Evolutionary conservation across 2,888 invertebrate genomes (phyloP), one percentile per base, ranked within the genome.

Genomic region (Megalurothrips usitatus): DNA sequence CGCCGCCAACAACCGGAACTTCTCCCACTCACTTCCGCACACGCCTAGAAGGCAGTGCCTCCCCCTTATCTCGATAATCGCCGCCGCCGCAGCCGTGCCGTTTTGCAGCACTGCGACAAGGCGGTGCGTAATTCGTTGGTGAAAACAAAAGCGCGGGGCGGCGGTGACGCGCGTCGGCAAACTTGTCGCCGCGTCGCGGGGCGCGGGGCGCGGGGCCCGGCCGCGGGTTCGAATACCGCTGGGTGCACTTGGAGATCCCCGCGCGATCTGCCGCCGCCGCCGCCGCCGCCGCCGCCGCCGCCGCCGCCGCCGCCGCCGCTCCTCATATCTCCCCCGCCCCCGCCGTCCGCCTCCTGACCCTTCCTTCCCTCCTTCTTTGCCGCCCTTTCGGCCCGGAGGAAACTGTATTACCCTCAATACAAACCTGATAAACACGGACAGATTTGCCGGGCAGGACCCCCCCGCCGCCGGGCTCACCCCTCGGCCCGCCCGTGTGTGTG

Each of bases 351-450:
- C 9, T 17, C 17, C 58, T 58, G 19, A 19, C 58, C 17, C 14
- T 14, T n/a, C n/a, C 17, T 6, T 58, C 58, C 17, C 58, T 58
- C 58, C 9, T 8, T 17, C 52, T 52, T 17, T 2, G 34, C 34
- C 34, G 34, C 34, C 34, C 34, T 43, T 43, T 43, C 34, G 10
- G 52, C 6, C n/a, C n/a, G 52, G 10, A 52, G 52, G 14, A 52
- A 17, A 52, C 19, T 52, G 52, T 19, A 19, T 19, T 52, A 12
- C 52, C 52, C 52, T 52, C 34, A 43, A 68, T 68, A 68, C 68
- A 68, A 68, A 68, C 68, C n/a, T 68, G 68, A 68, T 68, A 68
- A 68, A 68, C 68, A 68, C n/a, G 23, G 23, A 68, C 68, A 68
- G 68, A 68, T 68, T 68, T 68, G 68, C n/a, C 4, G n/a, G 68